Base-by-base conservation (phyloP, 1,140 invertebrate genomes). In the Paraescarpia echinospica region DNA sequence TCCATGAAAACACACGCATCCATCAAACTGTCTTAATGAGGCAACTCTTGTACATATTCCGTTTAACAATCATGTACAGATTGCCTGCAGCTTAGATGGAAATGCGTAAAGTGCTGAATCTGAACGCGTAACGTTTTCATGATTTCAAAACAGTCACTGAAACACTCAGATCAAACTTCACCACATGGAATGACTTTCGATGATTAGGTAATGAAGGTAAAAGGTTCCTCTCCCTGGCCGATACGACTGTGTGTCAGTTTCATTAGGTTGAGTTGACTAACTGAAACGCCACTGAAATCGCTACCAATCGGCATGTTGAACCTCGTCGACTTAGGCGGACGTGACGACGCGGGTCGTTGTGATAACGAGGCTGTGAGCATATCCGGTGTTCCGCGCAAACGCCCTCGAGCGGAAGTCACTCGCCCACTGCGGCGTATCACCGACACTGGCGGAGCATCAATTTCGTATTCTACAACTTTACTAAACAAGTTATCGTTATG, bases 401-500 rank as follows among this genome's bases (percentile, higher is more conserved):
- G 59, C 59, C 59, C 59, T 77, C 59, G 59, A 77, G 89, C 89
- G 34, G 89, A 90, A 34, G 33, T 90, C 18, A 90, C 89, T 34
- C 89, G 89, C 33, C 89, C 89, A 34, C 35, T 90, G 35, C 34
- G 35, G 0, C 34, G 14, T 22, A 90, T 90, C 34, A 90, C 33
- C 31, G 33, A 22, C 35, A 90, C n/a, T 22, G 89, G 89, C 33
- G 89, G 89, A 33, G 34, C 33, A 35, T 18, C 89, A 12, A 34
- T 34, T 35, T 90, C 89, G 89, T 90, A 35, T 33, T 90, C 89
- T 9, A 34, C 33, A 5, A 90, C 89, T 35, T 35, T 34, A 33
- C 35, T 34, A 18, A 90, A n/a, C 89, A 90, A 90, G n/a, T 90
- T 90, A 2, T 90, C 89, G 35, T 90, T 90, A 18, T 90, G 33